Percentiles rank a stretch among this genome's conserved stretches.
Conservation (phyloP, 2,797 vertebrate species). For the Scolopax rusticola region DNA sequence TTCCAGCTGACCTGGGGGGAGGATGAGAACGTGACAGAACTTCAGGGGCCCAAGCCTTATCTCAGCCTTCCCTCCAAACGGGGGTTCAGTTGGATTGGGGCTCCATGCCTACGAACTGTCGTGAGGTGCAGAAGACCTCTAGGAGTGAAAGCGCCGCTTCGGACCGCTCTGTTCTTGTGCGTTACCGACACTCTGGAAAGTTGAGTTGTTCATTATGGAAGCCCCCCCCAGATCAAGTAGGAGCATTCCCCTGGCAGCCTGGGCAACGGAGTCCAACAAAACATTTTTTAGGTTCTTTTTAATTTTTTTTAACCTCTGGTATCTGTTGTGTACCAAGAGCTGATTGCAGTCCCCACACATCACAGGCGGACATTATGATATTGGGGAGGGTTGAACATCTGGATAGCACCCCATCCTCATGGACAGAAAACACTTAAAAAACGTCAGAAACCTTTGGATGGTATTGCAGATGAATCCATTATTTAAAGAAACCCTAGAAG, state of each 20-base stretch:
- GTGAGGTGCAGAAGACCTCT: constrained; percentile 72
- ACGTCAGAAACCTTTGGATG: constrained; percentile 59
- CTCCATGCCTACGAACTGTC: constrained; percentile 72
- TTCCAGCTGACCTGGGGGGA: constrained; percentile 79
- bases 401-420: constrained; percentile 56
- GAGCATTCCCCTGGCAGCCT: constrained; percentile 81
- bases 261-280: constrained; percentile 83
- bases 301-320: constrained; percentile 81
- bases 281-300: constrained; percentile 84
- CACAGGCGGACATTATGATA: constrained; percentile 53
- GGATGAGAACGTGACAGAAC: constrained; percentile 76
- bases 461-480: constrained; percentile 52
- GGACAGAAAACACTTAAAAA: constrained; percentile 58
- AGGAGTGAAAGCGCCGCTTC: constrained; percentile 62
- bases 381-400: constrained; percentile 55
- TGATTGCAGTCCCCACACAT: constrained; percentile 74
- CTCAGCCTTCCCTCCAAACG: constrained; percentile 80
- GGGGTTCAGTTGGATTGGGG: constrained; percentile 79
- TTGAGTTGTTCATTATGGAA: constrained; percentile 62
- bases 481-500: constrained; percentile 58
- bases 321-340: constrained; percentile 78
- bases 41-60: constrained; percentile 84
- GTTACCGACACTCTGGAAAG: constrained; percentile 57
- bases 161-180: constrained; percentile 56
- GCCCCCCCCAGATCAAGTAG: constrained; percentile 77